These are phyloP conservation scores for Alviniconcha strummeri DNA, from an alignment of 2,888 invertebrate species.

Conservation along the genomic window DNA sequence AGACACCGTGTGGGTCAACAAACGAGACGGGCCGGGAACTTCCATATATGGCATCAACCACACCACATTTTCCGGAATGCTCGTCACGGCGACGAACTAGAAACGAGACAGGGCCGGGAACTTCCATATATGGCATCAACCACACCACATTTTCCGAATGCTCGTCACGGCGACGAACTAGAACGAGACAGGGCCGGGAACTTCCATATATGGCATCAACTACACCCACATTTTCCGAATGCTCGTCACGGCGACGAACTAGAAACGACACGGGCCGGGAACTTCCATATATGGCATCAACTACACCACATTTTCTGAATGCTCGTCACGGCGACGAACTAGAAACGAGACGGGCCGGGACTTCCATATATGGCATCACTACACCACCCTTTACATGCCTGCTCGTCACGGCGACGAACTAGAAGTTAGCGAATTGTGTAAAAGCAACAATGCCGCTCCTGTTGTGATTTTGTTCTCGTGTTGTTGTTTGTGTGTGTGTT, in stretches of 20 bases:
- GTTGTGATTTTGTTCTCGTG: background rate
- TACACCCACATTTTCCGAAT: too few species aligned
- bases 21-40: constrained; percentile 16
- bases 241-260: background rate
- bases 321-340: background rate
- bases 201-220: background rate
- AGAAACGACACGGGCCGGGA: constrained; percentile 19
- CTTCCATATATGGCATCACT: too few species aligned
- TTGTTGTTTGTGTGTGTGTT: background rate
- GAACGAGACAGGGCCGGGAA: background rate
- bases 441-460: background rate
- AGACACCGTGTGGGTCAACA: constrained; percentile 2
- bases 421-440: background rate
- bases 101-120: constrained; percentile 8
- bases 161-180: background rate
- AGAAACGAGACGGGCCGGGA: background rate
- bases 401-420: background rate
- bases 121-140: constrained; percentile 15
- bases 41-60: constrained; percentile 22
- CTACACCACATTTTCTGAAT: constrained; percentile 2
- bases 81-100: background rate
- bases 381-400: too few species aligned
- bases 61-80: constrained; percentile 5
- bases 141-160: constrained; percentile 9
- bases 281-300: constrained; percentile 12